These are phyloP conservation scores for Hippocampus kuda DNA, from an alignment of 2,797 vertebrate species.

Conservation along the genomic window DNA sequence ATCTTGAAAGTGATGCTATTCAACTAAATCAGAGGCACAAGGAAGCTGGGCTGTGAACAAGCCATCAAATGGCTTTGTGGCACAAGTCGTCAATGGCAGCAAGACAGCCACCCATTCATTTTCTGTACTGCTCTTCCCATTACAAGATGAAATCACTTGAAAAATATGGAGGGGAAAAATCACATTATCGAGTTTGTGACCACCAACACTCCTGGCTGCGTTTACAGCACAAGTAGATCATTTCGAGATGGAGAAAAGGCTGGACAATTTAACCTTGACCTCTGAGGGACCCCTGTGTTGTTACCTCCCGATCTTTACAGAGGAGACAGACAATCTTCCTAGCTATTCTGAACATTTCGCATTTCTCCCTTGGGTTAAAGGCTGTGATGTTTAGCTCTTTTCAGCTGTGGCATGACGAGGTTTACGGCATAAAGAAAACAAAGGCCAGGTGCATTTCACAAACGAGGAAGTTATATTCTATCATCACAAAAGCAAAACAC, in stretches of 20 bases:
- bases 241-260: neutral
- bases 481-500: constrained; percentile 54
- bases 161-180: neutral
- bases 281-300: neutral
- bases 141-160: neutral
- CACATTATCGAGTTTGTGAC: neutral
- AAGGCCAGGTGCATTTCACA: constrained; percentile 66
- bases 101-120: neutral
- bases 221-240: neutral
- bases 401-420: constrained; percentile 49
- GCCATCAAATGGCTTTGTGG: neutral
- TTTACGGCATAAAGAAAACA: constrained; percentile 55
- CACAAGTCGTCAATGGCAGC: constrained; percentile 1
- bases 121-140: neutral
- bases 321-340: neutral
- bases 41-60: constrained; percentile 9
- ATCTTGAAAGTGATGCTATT: constrained; percentile 33
- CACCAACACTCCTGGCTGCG: neutral
- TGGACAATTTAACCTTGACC: neutral
- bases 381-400: constrained; percentile 33
- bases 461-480: constrained; percentile 50
- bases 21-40: constrained; percentile 20
- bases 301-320: neutral
- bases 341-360: constrained; percentile 21
- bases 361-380: constrained; percentile 13